Evolutionary conservation across 2,888 invertebrate genomes (phyloP).

Genomic region (Sicus ferrugineus): DNA sequence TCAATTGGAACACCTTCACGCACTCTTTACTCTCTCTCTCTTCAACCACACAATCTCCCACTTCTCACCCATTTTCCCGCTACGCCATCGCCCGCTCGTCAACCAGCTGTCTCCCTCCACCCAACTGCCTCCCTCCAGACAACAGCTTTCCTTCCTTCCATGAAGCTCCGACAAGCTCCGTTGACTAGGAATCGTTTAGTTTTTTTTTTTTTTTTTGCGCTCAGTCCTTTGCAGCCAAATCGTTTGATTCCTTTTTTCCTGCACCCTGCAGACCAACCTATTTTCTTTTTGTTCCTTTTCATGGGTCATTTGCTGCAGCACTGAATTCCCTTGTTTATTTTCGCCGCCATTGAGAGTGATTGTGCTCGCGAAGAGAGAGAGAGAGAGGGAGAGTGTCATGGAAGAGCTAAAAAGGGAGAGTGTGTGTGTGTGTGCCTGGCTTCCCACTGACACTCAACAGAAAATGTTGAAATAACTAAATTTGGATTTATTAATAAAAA

Average conservation of each 20-base stretch:
- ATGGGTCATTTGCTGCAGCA: slow-evolving; percentile 33
- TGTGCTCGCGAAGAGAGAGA: not conserved
- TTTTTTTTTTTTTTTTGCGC: not conserved
- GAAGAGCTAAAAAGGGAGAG: not conserved
- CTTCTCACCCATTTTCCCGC: no score
- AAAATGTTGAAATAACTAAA: no score
- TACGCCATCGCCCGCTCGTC: not conserved
- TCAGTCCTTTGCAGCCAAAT: slow-evolving; percentile 12
- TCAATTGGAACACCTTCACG: no score
- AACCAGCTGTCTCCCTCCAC: not conserved
- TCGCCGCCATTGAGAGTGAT: not conserved
- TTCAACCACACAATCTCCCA: no score
- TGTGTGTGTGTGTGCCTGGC: not conserved
- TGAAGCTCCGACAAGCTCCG: no score
- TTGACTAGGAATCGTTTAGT: not conserved
- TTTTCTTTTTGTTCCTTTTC: slow-evolving; percentile 25
- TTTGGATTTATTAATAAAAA: no score
- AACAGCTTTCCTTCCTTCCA: not conserved
- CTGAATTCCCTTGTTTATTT: slow-evolving; percentile 7
- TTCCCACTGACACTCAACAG: not conserved
- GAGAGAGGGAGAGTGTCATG: not conserved
- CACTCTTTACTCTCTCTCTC: no score
- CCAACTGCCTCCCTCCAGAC: not conserved
- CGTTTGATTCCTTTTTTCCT: slow-evolving; percentile 9
- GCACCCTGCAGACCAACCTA: not conserved